Evolutionary conservation across 2,888 invertebrate species (phyloP), one percentile per base, ranked within the genome.

Genomic region (Sisyra nigra): DNA sequence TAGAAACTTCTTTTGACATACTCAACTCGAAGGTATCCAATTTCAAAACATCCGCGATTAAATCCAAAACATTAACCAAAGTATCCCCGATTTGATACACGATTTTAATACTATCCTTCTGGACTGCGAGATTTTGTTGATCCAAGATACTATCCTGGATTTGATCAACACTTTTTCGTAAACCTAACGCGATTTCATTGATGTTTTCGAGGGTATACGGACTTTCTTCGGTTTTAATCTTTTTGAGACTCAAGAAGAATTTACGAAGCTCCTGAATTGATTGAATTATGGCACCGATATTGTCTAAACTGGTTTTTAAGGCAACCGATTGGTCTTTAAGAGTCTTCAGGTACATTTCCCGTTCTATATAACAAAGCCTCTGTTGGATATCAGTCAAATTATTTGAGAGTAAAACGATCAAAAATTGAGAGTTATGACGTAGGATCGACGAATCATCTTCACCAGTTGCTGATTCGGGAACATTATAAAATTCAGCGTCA

Each of bases 311-410:
- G 15, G 17, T 37, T 29, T 43, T 19, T 8, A 11, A 30, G 9
- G 37, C 13, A 10, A 13, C 7, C n/a, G 37, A 43, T 14, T 37
- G 24, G 8, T 37, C 17, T 31, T 43, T 38, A 5, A 29, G 11
- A 13, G 78, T 74, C 55, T 79, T 75, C 3, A 73, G 59, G 35
- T 74, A 61, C 6, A 80, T 70, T 57, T 80, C 77, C 49, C 72
- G 68, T 58, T 79, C 75, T 19, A 80, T 74, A 1, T 68, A 66
- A 45, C 66, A 66, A 44, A 80, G 58, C 49, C 74, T 69, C 45
- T 70, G 71, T 46, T 69, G 66, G 13, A 74, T 63, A 11, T 64
- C 61, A 44, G 61, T 59, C 8, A 72, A 57, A 17, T 62, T 55
- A 43, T 43, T 38, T 13, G 37, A 8, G 2, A 43, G 30, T n/a